These are phyloP conservation scores for Euura lappo DNA, from an alignment of 1,140 invertebrate species.

Conservation along the genomic window DNA sequence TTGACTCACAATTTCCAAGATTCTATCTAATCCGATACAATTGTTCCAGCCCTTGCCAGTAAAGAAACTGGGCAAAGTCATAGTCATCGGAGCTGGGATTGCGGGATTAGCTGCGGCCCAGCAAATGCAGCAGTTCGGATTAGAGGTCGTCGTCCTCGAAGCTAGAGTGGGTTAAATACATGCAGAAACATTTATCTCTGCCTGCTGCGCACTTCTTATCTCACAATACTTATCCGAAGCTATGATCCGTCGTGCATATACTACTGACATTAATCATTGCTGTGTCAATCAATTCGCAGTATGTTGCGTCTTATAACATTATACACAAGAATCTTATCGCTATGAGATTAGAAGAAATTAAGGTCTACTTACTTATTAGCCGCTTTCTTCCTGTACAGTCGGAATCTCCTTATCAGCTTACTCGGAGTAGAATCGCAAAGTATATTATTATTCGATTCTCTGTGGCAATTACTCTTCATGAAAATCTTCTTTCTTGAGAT, in stretches of 20 bases:
- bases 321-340: neutral
- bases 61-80: constrained; percentile 88
- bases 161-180: constrained; percentile 70
- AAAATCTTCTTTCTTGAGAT: neutral
- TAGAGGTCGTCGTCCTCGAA: constrained; percentile 95
- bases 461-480: neutral
- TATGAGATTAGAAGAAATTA: neutral
- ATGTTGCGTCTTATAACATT: neutral
- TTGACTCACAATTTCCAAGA: neutral
- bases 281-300: neutral
- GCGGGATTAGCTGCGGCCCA: constrained; percentile 92
- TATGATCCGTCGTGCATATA: no score
- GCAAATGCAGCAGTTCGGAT: constrained; percentile 94
- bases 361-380: neutral
- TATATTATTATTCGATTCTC: neutral
- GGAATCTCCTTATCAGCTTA: neutral
- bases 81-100: constrained; percentile 95
- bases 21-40: neutral
- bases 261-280: no score
- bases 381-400: neutral
- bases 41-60: constrained; percentile 65
- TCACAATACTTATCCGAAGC: neutral
- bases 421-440: neutral
- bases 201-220: neutral
- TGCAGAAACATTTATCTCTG: neutral